These are phyloP conservation scores for Thomomys bottae DNA, from an alignment of 2,113 vertebrate species.

Conservation along the genomic window DNA sequence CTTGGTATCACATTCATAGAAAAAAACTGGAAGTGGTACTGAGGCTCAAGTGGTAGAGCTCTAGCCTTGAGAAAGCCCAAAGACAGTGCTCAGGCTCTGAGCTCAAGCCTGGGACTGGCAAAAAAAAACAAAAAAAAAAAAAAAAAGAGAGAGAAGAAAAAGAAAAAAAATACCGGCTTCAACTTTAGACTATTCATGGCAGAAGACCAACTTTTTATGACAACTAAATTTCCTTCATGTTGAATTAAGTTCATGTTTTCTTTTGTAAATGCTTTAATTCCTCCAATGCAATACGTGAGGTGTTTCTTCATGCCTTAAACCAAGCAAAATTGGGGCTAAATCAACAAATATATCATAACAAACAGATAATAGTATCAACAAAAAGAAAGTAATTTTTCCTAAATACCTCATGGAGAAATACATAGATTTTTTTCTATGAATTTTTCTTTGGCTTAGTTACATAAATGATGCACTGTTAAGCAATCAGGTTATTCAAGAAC, in stretches of 20 bases:
- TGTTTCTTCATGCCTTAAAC: background rate
- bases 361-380: background rate
- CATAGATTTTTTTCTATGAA: background rate
- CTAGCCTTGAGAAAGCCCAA: too few relatives aligned
- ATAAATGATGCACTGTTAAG: background rate
- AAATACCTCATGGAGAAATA: background rate
- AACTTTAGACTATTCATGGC: background rate
- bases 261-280: conserved; percentile 1
- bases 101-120: too few relatives aligned
- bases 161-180: conserved; percentile 22
- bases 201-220: conserved; percentile 37
- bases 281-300: background rate
- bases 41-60: too few relatives aligned
- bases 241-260: background rate
- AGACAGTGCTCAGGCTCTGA: too few relatives aligned
- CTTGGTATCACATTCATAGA: too few relatives aligned
- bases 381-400: background rate
- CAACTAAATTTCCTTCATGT: background rate
- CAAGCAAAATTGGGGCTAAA: background rate
- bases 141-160: too few relatives aligned
- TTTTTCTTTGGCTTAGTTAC: conserved; percentile 10
- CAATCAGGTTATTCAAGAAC: background rate
- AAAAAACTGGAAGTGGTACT: too few relatives aligned
- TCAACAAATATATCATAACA: background rate
- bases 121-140: too few relatives aligned